Evolutionary conservation across 1,140 invertebrate genomes (phyloP), one percentile per base, ranked within the genome.

Genomic region (Eumaeus atala): DNA sequence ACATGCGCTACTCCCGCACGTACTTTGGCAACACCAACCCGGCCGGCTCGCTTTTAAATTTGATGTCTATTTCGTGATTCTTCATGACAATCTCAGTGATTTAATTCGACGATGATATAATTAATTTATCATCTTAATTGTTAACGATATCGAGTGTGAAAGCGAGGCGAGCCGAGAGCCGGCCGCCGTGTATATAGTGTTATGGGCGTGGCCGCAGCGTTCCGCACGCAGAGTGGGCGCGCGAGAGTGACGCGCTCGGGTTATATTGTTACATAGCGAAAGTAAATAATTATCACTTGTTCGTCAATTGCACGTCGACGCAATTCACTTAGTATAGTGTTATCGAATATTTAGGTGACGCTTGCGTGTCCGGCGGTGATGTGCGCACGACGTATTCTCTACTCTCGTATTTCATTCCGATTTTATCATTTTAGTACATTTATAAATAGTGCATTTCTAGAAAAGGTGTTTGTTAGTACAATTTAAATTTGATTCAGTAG

Each of bases 261-360:
- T 70, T 68, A 72, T 77, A 77, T 85, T 87, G 79, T 87, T 83
- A 79, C 62, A 70, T 86, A 84, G 79, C 72, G 68, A 71, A 60
- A 80, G 73, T 78, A 79, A 63, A 72, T 82, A 83, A 82, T 77
- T 77, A 78, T 79, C 84, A 87, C 84, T 85, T 78, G 84, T 87
- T 87, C 75, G 82, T 84, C 77, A 78, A 87, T 84, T 87, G 84
- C 84, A 87, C 74, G 78, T 80, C 71, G 73, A 73, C 74, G 75
- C 74, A 73, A 74, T 73, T 77, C 76, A 66, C 66, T 76, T 81
- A 81, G 73, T 65, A 64, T 73, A 75, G 70, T 65, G 56, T 72
- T 72, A 67, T 77, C 74, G 68, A 58, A 74, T 70, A 67, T 70
- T 77, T 70, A 16, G 42, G 38, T 36, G 42, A 44, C 34, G 51